Percentiles rank a stretch among this genome's conserved stretches.
These are phyloP conservation scores for Desmophyllum pertusum DNA, from an alignment of 92 coral and sea anemone species.

Conservation along the genomic window DNA sequence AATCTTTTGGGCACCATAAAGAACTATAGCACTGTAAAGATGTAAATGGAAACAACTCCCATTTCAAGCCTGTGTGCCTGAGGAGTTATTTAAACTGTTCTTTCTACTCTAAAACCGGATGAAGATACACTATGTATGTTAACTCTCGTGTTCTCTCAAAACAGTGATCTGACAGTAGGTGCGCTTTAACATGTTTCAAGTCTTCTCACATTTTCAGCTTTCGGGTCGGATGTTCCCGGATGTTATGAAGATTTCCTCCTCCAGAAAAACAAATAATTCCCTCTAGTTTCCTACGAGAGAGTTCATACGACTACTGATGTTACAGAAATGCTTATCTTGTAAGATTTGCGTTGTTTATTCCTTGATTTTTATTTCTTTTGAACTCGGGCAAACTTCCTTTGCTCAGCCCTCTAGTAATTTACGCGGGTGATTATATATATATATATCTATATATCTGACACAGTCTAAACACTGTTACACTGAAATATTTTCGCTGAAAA, in stretches of 20 bases:
- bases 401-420: not conserved
- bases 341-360: not conserved
- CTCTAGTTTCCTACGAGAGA: not conserved
- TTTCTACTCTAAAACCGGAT: not conserved
- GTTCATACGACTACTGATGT: too few relatives aligned
- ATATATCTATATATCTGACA: too few relatives aligned
- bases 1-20: not conserved
- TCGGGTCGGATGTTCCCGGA: not conserved
- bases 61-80: not conserved
- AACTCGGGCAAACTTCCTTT: not conserved
- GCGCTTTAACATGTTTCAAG: too few relatives aligned
- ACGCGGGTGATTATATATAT: not conserved
- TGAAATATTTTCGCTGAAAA: too few relatives aligned
- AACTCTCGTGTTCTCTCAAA: too few relatives aligned
- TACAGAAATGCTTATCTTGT: too few relatives aligned
- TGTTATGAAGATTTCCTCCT: too few relatives aligned
- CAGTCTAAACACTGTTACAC: too few relatives aligned
- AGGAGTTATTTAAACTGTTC: not conserved
- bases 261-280: too few relatives aligned
- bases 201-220: too few relatives aligned
- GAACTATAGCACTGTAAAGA: not conserved
- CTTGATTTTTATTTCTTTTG: not conserved
- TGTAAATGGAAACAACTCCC: not conserved
- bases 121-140: not conserved
- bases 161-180: too few relatives aligned